Evolutionary conservation across 2,113 vertebrate species (phyloP).

Genomic region (Antechinus stuartii): DNA sequence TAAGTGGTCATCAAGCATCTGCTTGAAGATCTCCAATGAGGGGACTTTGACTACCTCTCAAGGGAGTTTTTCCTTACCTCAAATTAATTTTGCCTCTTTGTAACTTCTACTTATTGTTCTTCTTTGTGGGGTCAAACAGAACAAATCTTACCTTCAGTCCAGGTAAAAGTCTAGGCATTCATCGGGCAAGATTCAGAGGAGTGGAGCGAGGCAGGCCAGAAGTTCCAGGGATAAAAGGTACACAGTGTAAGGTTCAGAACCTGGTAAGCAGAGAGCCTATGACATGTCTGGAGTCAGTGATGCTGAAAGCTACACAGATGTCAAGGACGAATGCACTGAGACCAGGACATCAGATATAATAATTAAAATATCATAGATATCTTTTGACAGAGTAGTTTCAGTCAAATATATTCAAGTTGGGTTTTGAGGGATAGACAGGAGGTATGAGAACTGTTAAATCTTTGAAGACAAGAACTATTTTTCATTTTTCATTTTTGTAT

Average conservation of each 20-base stretch:
- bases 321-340: background rate
- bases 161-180: background rate
- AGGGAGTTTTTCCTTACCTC: background rate
- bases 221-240: background rate
- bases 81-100: background rate
- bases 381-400: background rate
- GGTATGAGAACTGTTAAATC: too few relatives aligned
- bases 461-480: background rate
- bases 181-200: background rate
- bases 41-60: background rate
- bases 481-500: background rate
- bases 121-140: background rate
- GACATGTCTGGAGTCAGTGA: background rate
- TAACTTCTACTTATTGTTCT: background rate
- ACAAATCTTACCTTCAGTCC: background rate
- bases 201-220: background rate
- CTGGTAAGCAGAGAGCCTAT: background rate
- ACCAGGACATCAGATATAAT: background rate
- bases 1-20: background rate
- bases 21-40: background rate
- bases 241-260: background rate
- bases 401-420: background rate
- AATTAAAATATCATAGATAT: background rate
- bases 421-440: too few relatives aligned
- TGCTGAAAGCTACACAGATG: background rate